phyloP scores from a whole-genome alignment of 2,888 invertebrate species.

The Lithophane socia region DNA sequence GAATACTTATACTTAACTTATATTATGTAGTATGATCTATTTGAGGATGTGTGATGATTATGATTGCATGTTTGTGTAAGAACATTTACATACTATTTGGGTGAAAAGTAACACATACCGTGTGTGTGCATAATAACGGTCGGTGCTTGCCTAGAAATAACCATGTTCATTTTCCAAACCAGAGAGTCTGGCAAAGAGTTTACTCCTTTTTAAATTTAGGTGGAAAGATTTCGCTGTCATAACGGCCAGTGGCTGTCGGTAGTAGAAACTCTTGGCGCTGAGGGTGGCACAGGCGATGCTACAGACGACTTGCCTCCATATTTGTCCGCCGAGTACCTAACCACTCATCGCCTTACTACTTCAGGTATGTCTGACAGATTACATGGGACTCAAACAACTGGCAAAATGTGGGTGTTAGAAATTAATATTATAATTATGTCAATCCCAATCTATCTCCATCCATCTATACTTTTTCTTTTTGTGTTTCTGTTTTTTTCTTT shows the following conservation, averaged over 20 bases:
- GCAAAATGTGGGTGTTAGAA: too few species aligned
- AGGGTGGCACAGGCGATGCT: constrained; percentile 90
- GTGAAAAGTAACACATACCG: background rate
- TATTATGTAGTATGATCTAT: background rate
- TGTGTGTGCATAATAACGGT: background rate
- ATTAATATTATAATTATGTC: background rate
- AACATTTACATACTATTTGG: background rate
- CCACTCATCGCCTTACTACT: constrained; percentile 85
- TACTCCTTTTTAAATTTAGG: constrained; percentile 72
- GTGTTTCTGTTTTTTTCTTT: too few species aligned
- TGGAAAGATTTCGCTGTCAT: constrained; percentile 99
- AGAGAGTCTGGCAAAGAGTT: background rate
- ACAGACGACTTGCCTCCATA: constrained; percentile 93
- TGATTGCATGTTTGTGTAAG: background rate
- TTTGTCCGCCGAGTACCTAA: constrained; percentile 93
- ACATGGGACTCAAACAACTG: background rate
- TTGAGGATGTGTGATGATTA: background rate
- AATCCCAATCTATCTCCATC: background rate
- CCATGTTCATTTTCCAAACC: background rate
- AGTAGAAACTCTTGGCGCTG: constrained; percentile 94
- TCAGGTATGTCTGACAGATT: constrained; percentile 76
- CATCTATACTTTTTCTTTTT: too few species aligned
- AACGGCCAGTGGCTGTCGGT: constrained; percentile 99
- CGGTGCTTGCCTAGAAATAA: background rate
- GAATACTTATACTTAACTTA: background rate